Evolutionary conservation across 2,113 vertebrate species (phyloP), one percentile per base, ranked within the genome.

Genomic region (Oncorhynchus masou): DNA sequence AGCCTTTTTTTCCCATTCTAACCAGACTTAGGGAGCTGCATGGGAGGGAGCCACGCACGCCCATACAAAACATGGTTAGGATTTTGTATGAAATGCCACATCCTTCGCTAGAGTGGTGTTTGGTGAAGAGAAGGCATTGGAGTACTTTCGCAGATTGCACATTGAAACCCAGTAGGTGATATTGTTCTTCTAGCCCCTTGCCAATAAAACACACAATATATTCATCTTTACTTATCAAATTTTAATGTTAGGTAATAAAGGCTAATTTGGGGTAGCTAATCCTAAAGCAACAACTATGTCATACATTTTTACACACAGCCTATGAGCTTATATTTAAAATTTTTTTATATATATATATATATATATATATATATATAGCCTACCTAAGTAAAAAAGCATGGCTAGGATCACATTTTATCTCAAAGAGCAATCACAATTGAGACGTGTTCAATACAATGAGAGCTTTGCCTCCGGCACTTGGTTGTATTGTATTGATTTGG

Each of bases 401-500:
- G 19, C 71, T 79, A 20, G 73, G 73, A 76, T 79, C 67, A 45
- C 65, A 81, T 76, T 82, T 64, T 39, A 60, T 80, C 79, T 89
- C 49, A 59, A 49, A 59, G n/a, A 79, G 82, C 82, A 81, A 82
- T 85, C 74, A 72, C 67, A 9, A 70, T 71, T 27, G 59, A 79
- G 84, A 80, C 60, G 69, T 80, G 80, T 88, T 88, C 83, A 85
- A 70, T 83, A 82, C 75, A 87, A 80, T 74, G 83, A 84, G 67
- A 69, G 79, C 64, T 81, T 75, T 78, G 85, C 86, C 84, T 74
- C 34, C 0, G 82, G 85, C 84, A 54, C 72, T 75, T 83, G 74
- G 85, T 88, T 78, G 71, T 86, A 79, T 85, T 85, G 77, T 88
- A 89, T 87, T 85, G 90, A 90, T 90, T 88, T 13, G 12, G 54